A percentile compares a stretch with the other conserved stretches of the same genome.
phyloP scores from a whole-genome alignment of 2,888 invertebrate species.

The Tribolium freemani region DNA sequence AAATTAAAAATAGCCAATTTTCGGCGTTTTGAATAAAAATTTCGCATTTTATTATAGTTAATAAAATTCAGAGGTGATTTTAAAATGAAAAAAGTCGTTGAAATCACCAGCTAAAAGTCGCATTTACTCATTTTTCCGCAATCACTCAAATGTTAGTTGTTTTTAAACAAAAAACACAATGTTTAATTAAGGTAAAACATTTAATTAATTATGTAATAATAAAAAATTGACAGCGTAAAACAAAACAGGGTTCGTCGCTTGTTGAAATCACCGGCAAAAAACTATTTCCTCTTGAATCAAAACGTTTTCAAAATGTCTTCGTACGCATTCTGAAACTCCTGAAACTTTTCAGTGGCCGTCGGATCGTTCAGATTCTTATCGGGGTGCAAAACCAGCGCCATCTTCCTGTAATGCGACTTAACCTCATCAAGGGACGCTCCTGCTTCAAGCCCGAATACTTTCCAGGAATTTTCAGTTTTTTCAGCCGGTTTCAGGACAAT shows the following conservation, averaged over 20 bases:
- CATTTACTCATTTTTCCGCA: no score
- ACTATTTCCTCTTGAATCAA: neutral
- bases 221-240: no score
- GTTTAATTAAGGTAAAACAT: no score
- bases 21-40: no score
- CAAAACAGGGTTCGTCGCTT: neutral
- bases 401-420: constrained; percentile 2
- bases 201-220: no score
- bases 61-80: no score
- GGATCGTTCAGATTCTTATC: constrained; percentile 2
- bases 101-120: no score
- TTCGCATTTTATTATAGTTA: no score
- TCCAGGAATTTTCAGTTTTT: neutral
- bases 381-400: constrained; percentile 11
- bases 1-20: no score
- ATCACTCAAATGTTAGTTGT: no score
- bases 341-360: neutral
- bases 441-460: neutral
- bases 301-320: neutral
- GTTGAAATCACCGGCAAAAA: neutral
- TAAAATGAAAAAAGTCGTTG: no score
- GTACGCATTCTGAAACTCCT: neutral
- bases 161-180: no score
- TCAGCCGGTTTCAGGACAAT: neutral
- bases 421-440: neutral